Base-by-base conservation (phyloP, 2,888 invertebrate species). In the Carpatolechia fugitivella region DNA sequence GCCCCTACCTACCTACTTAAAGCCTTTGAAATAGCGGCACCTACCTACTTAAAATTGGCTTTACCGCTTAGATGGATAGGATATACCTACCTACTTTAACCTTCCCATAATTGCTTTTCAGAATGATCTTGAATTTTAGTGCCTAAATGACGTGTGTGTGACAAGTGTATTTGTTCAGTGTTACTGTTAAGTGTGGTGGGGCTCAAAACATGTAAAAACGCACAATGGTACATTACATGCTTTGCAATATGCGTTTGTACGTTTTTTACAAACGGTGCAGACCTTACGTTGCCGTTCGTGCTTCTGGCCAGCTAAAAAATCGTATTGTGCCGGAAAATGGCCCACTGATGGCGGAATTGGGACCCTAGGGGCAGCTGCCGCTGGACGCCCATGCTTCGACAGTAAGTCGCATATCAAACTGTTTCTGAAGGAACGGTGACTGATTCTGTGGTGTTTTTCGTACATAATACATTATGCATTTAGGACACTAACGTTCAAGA, bases 401-500 rank as follows among this genome's bases (percentile, higher is more conserved):
- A 4, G 33, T 33, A n/a, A n/a, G n/a, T n/a, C n/a, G n/a, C n/a
- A n/a, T n/a, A n/a, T n/a, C n/a, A n/a, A n/a, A n/a, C n/a, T n/a
- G n/a, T n/a, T n/a, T n/a, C n/a, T n/a, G n/a, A n/a, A n/a, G n/a
- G n/a, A n/a, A n/a, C n/a, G n/a, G n/a, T n/a, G n/a, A n/a, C n/a
- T n/a, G n/a, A n/a, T n/a, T n/a, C n/a, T n/a, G n/a, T n/a, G n/a
- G n/a, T n/a, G n/a, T n/a, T n/a, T n/a, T n/a, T n/a, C n/a, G n/a
- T n/a, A n/a, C n/a, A n/a, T n/a, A n/a, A n/a, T n/a, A n/a, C n/a
- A n/a, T n/a, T n/a, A n/a, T n/a, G n/a, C n/a, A n/a, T n/a, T n/a
- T n/a, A n/a, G n/a, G n/a, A n/a, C 41, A 41, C 41, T 41, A 10
- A 5, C 13, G 13, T 62, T 58, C 33, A 60, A 30, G 24, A 58